Evolutionary conservation across 2,888 invertebrate species (phyloP), one percentile per base, ranked within the genome.

Genomic region (Napeogenes sylphis): DNA sequence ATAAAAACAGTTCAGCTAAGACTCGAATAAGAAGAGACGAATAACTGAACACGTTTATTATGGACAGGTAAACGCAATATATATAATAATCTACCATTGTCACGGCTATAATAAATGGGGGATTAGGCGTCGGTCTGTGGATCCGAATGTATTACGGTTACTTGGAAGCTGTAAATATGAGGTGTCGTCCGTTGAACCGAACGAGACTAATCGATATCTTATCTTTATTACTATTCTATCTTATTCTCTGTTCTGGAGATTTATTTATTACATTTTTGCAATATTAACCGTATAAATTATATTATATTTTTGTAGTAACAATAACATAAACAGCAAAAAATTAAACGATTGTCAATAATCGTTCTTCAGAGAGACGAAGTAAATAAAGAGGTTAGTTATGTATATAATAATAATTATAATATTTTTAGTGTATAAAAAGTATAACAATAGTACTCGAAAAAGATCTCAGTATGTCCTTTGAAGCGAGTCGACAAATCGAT

Each of bases 161-260:
- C 55, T 56, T 58, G 53, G 64, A 68, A 51, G 51, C 51, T 68
- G 67, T 68, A 66, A 68, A 70, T 67, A 62, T 64, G 69, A 72
- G 72, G 72, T 73, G 75, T 71, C 76, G 78, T 76, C 75, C 77
- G 77, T 75, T 77, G 78, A 81, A 79, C 78, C 76, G 76, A 78
- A 75, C 73, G 80, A 72, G 82, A 81, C 81, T 77, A 83, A 84
- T 84, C 84, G 80, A 84, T 79, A 78, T 62, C 68, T 70, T 69
- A 74, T 77, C 73, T 78, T 79, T 79, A 80, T 79, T 82, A 75
- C 75, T 70, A 74, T 67, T 65, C 68, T 51, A 30, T 30, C 51
- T 51, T 30, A 10, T 21, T 30, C 30, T 4, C 30, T 4, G n/a
- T 47, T 3, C 38, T 12, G 8, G 42, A 12, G 42, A 8, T 10